Evolutionary conservation across 1,140 invertebrate genomes (phyloP), one percentile per base, ranked within the genome.

Genomic region (Drosophila eugracilis): DNA sequence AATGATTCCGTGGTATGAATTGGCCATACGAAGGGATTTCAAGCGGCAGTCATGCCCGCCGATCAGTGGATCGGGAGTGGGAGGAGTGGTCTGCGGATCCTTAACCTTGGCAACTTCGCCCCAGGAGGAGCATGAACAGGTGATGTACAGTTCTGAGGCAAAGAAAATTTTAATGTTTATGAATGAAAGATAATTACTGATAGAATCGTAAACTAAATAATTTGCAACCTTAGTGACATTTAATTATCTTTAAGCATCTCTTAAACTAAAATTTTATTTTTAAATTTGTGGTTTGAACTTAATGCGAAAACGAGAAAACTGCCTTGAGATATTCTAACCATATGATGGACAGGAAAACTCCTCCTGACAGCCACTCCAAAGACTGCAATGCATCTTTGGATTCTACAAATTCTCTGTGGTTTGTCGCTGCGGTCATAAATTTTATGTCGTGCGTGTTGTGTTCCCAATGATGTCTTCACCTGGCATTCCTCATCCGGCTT

Each of bases 1-100:
- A 15, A 92, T 94, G 42, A 94, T 97, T 37, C 96, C 96, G 0
- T 97, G 96, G 96, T 97, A 96, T 95, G 96, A 97, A 91, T 90
- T 97, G 45, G 96, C 96, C 15, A 96, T 96, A 10, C 94, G 94
- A 63, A 94, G 95, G 55, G 91, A 91, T 44, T 79, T 81, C 3
- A 93, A 95, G 59, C 94, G 95, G 42, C 93, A 95, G 62, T 95
- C 95, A 79, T 96, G 95, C 85, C 95, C 95, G 36, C 89, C 91
- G 3, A 86, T 91, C 0, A 90, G 85, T 14, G 54, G 71, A 6
- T 72, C 49, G 0, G 58, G 19, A 22, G 50, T 48, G 21, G 54
- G 67, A 9, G 48, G 50, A 6, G 17, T n/a, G 4, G 55, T 58
- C 21, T 36, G 30, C 22, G 55, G 12, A 3, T 34, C 65, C 3